Base-by-base conservation (phyloP, 2,888 invertebrate species). In the Crossocerus cetratus region DNA sequence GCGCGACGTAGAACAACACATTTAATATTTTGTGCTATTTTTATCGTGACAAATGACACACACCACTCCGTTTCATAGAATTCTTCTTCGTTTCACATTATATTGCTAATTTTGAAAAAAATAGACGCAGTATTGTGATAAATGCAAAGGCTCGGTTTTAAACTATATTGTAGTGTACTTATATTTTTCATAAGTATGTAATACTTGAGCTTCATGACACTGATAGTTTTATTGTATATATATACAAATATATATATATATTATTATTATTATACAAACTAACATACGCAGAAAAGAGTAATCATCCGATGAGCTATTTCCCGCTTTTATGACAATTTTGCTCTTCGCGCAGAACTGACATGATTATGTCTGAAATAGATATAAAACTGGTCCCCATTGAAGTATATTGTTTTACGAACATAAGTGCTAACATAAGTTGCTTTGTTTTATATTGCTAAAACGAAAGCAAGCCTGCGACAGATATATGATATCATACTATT, bases 121-220 rank as follows among this genome's bases (percentile, higher is more conserved):
- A 22, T n/a, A 58, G 57, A 20, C 21, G 44, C 45, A 57, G 18
- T 65, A 55, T 43, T 42, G 55, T 32, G 22, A 23, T 64, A 57
- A 14, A 65, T 54, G 11, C 23, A 23, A 55, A 56, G 45, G n/a
- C 42, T 65, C 32, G 69, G 20, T 43, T 54, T 55, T 44, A 22
- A 64, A 18, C 18, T 18, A 57, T 18, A 57, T 54, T 44, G 22
- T 59, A 57, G 67, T 49, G 49, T 77, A 73, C 53, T 73, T 80
- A 77, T 44, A 14, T 59, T 59, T 42, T 49, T 63, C 45, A 57
- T 42, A 55, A 42, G 54, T 55, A 22, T 61, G 56, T 67, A 65
- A 72, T 64, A 65, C 45, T 49, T 62, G 44, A 66, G 70, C 57
- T 58, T 64, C 65, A 32, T 63, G 49, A 74, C 55, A 69, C 65